Evolutionary conservation across 2,888 invertebrate species (phyloP).

Genomic region (Ceramica pisi): DNA sequence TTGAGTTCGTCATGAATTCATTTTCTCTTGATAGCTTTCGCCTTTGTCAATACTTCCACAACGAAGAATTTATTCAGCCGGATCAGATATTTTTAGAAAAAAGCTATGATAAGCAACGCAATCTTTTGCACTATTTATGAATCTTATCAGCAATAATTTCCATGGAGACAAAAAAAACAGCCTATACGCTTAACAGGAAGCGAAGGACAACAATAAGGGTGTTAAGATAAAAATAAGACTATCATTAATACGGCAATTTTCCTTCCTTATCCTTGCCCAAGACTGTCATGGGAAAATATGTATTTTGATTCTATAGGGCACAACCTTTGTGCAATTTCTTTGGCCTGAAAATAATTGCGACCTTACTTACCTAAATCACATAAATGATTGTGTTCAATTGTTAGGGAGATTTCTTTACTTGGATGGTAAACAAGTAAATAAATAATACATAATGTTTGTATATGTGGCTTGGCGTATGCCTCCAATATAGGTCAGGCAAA

Average conservation of each 20-base stretch:
- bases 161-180: conserved; percentile 16
- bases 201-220: conserved; percentile 12
- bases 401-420: neutral
- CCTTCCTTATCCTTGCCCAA: neutral
- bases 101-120: neutral
- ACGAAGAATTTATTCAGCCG: neutral
- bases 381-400: conserved; percentile 1
- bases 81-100: neutral
- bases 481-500: conserved; percentile 34
- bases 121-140: neutral
- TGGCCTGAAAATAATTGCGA: conserved; percentile 7
- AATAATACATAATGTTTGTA: conserved; percentile 36
- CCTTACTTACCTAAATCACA: conserved; percentile 6
- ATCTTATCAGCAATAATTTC: conserved; percentile 1
- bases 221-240: conserved; percentile 32
- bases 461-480: conserved; percentile 20
- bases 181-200: neutral
- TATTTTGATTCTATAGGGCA: neutral
- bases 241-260: conserved; percentile 31
- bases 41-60: conserved; percentile 4
- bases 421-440: conserved; percentile 50
- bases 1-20: neutral
- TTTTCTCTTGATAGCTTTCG: conserved; percentile 1
- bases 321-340: neutral
- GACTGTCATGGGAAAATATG: conserved; percentile 16